A percentile compares a stretch with the other conserved stretches of the same genome.
Evolutionary conservation across 2,113 vertebrate species (phyloP).

Genomic region (Anarrhichthys ocellatus): DNA sequence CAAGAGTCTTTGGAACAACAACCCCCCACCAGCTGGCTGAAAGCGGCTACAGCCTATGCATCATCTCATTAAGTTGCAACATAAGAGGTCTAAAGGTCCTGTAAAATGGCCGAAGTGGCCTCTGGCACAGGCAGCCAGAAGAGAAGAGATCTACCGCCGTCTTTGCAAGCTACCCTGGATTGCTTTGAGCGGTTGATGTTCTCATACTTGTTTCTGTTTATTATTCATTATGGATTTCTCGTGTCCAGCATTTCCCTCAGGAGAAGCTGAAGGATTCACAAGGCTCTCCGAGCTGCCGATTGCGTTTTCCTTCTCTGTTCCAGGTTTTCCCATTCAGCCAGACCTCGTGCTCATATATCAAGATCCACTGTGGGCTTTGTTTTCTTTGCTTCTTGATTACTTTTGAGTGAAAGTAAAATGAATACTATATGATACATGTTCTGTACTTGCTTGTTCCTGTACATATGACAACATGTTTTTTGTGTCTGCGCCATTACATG

Average conservation of each 20-base stretch:
- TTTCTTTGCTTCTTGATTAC: neutral
- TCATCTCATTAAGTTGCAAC: slow-evolving; percentile 54
- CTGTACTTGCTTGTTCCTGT: neutral
- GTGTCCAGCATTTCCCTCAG: neutral
- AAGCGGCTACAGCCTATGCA: slow-evolving; percentile 30
- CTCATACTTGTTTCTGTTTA: neutral
- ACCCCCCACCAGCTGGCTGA: slow-evolving; percentile 12
- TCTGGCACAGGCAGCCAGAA: slow-evolving; percentile 30
- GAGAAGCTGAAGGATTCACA: slow-evolving; percentile 34
- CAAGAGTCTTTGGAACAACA: slow-evolving; percentile 33
- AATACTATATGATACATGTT: neutral
- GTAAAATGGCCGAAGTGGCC: slow-evolving; percentile 42
- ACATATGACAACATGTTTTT: neutral
- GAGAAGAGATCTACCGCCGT: slow-evolving; percentile 19
- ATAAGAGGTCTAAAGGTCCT: slow-evolving; percentile 30
- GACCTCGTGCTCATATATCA: neutral
- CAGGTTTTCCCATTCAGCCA: slow-evolving; percentile 22
- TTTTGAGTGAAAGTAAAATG: neutral
- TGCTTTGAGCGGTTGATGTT: slow-evolving; percentile 16
- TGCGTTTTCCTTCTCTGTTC: slow-evolving; percentile 18
- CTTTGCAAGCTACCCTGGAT: slow-evolving; percentile 1
- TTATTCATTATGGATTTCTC: slow-evolving; percentile 17
- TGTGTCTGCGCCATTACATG: neutral
- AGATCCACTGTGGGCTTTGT: slow-evolving; percentile 21
- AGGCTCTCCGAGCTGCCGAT: slow-evolving; percentile 21